Base-by-base conservation (phyloP, 2,888 invertebrate species). In the Oligia strigilis region DNA sequence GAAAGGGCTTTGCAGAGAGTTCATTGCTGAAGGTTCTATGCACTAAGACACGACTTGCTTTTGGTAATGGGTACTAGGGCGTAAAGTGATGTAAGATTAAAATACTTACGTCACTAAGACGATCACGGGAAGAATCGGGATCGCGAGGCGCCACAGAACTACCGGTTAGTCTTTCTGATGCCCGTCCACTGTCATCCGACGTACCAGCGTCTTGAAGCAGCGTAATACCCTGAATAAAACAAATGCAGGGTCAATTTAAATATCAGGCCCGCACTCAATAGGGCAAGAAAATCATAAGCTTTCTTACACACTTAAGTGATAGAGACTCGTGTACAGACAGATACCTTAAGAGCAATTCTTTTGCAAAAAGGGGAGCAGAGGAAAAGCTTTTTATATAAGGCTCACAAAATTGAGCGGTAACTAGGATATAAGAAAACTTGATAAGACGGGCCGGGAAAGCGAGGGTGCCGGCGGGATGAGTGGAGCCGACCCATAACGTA, bases 151-250 rank as follows among this genome's bases (percentile, higher is more conserved):
- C 98, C 93, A 98, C 98, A 85, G 98, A 98, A 96, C 98, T 98
- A 96, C 98, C 98, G 95, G 98, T 98, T 95, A 98, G 97, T 94
- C 98, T 97, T 97, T 98, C 98, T 91, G 98, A 98, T 92, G 98
- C 98, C 96, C 98, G 97, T 93, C 98, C 98, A 97, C 98, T 98
- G 97, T 98, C 98, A 97, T 98, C 98, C 95, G 98, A 98, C 94
- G 98, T 98, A 94, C 98, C 98, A 96, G 98, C 98, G 97, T 98
- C 98, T 95, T 98, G 98, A 95, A 97, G 97, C 96, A 98, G 97
- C 95, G 98, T 98, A 96, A 98, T 97, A 97, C 98, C 98, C 98
- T 98, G 97, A 85, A 97, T 97, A 94, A 94, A 94, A 91, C 92
- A 92, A 91, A 92, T 90, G 89, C 89, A 87, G 91, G 88, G 91